A percentile compares a stretch with the other conserved stretches of the same genome.
These are phyloP conservation scores for Quadroppia sp. DNA, from an alignment of 2,888 invertebrate species.

Conservation along the genomic window DNA sequence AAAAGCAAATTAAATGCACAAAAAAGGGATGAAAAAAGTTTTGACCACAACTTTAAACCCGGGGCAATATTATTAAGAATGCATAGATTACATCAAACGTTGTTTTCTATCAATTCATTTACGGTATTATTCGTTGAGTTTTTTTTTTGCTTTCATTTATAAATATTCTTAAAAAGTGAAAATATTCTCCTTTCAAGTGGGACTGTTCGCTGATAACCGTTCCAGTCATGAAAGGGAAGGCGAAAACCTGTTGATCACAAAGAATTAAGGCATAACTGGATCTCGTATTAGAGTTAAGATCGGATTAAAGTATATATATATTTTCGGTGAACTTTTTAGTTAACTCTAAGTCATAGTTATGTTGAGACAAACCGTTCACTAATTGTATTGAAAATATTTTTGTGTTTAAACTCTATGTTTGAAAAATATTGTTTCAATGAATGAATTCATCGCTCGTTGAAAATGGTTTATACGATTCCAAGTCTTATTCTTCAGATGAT, in stretches of 20 bases:
- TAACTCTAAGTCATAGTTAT: not conserved
- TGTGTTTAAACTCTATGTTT: not conserved
- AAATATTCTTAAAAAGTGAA: not conserved
- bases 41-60: not conserved
- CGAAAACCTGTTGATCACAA: not conserved
- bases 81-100: not conserved
- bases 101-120: not conserved
- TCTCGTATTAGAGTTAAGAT: not conserved
- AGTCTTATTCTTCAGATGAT: constrained; percentile 22
- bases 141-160: not conserved
- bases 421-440: not conserved
- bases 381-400: not conserved
- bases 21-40: not conserved
- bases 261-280: not conserved
- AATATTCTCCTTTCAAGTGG: not conserved
- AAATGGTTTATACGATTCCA: not conserved
- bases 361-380: not conserved
- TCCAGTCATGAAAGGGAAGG: not conserved
- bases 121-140: not conserved
- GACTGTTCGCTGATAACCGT: not conserved
- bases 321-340: not conserved
- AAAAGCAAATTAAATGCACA: no score
- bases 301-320: not conserved
- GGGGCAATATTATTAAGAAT: not conserved
- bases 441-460: not conserved